Evolutionary conservation across 2,797 vertebrate genomes (phyloP), one percentile per base, ranked within the genome.

Genomic region (Poeciliopsis gracilis): DNA sequence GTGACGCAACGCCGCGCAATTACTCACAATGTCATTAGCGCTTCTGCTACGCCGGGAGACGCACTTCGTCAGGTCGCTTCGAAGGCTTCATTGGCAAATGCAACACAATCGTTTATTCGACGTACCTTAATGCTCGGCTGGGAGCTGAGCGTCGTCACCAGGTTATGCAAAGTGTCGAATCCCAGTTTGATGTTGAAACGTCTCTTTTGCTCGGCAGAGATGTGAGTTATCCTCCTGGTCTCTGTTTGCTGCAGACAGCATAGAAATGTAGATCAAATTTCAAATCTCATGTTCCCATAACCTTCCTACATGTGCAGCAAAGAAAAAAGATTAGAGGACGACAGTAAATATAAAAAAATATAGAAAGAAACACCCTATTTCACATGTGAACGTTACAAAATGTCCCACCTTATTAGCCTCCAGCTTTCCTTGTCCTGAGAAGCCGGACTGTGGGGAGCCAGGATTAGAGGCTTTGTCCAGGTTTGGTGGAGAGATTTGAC

Each of bases 181-280:
- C 98, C 98, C 84, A 99, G 88, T 91, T 99, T 99, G 94, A 99
- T 99, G 91, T 99, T 99, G 93, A 99, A 99, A 25, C 98, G 97
- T 41, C 98, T 95, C 93, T 99, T 99, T 95, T 99, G 98, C 90
- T 99, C 98, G 0, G 98, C 98, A 0, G 98, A 99, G 93, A 99
- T 99, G 91, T 99, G 98, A 0, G 97, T 99, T 88, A 99, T 98
- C 77, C 98, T 96, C 57, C 97, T 95, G 87, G 85, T 97, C 87
- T 99, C 97, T 0, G 94, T 95, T 95, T 98, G 94, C 36, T 92
- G 89, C 25, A 88, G 76, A 78, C 28, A 81, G 55, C 18, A 84
- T 59, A 74, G 47, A 82, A 77, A 77, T 16, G 77, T 49, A 38
- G 66, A 63, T 79, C 55, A 76, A 46, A 78, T 13, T 69, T 70